These are phyloP conservation scores for Dysmachus trigonus DNA, from an alignment of 2,888 invertebrate genomes.

Conservation along the genomic window DNA sequence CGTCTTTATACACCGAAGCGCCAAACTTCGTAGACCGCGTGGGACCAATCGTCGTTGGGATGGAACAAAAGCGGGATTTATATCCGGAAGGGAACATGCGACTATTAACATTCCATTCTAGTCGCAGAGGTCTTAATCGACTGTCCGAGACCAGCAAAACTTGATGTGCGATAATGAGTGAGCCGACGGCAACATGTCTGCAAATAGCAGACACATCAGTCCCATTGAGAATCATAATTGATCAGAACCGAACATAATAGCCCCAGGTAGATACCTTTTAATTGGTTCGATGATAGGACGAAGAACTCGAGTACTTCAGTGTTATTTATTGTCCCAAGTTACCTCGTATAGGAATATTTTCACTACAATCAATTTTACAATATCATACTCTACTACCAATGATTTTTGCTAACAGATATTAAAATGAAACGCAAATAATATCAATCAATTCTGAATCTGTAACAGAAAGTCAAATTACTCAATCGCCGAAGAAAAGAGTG, in stretches of 20 bases:
- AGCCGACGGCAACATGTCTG: not conserved
- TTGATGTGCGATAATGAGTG: not conserved
- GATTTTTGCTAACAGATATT: not conserved
- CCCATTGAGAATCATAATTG: not conserved
- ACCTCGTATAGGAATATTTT: not conserved
- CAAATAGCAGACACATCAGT: constrained; percentile 7
- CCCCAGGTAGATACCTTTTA: not conserved
- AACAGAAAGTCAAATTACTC: not conserved
- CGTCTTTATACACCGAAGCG: not conserved
- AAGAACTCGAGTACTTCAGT: not conserved
- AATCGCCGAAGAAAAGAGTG: too few species aligned
- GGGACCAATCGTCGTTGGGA: not conserved
- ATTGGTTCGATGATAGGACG: not conserved
- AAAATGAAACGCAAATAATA: not conserved
- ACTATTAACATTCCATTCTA: constrained; percentile 5
- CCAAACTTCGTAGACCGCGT: constrained; percentile 25
- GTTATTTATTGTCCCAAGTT: not conserved
- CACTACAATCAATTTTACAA: too few species aligned
- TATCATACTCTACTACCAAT: too few species aligned
- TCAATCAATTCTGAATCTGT: not conserved
- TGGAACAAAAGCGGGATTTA: not conserved
- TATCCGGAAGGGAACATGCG: constrained; percentile 9
- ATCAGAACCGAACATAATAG: not conserved
- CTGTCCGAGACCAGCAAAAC: not conserved
- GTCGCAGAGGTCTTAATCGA: not conserved